Conservation (phyloP, 2,113 vertebrate species). For the Aegithalos caudatus region DNA sequence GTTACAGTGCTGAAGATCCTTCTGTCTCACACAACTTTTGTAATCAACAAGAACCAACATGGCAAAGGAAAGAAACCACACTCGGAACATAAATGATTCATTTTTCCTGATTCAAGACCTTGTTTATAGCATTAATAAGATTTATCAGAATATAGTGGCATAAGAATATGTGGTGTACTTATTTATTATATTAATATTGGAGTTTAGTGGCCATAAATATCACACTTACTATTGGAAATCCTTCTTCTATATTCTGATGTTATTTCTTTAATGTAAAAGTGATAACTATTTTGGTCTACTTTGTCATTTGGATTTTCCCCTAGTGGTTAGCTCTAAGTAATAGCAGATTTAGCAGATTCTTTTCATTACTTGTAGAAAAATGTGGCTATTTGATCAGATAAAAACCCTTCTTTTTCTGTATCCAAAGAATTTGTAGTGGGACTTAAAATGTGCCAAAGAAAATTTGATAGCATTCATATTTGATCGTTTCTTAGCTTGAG, state of each 20-base stretch:
- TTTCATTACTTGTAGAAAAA: neutral
- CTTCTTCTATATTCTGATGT: neutral
- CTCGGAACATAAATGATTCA: neutral
- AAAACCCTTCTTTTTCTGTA: neutral
- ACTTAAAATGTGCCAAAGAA: neutral
- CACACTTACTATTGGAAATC: neutral
- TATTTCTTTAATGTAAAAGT: neutral
- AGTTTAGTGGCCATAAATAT: neutral
- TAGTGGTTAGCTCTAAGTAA: neutral
- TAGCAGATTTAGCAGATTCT: neutral
- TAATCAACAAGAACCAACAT: neutral
- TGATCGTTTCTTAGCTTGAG: conserved; percentile 3
- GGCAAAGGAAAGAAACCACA: neutral
- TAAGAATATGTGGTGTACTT: neutral
- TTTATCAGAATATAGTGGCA: neutral
- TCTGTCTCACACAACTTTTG: neutral
- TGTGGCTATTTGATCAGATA: neutral
- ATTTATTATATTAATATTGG: neutral
- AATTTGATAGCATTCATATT: conserved; percentile 26
- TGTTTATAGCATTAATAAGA: neutral
- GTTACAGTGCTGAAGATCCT: neutral
- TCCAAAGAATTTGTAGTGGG: neutral
- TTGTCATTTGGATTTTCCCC: neutral
- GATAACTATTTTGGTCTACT: neutral
- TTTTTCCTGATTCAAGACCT: neutral